These are phyloP conservation scores for Aplodontia rufa DNA, from an alignment of 2,113 vertebrate genomes.

Conservation along the genomic window DNA sequence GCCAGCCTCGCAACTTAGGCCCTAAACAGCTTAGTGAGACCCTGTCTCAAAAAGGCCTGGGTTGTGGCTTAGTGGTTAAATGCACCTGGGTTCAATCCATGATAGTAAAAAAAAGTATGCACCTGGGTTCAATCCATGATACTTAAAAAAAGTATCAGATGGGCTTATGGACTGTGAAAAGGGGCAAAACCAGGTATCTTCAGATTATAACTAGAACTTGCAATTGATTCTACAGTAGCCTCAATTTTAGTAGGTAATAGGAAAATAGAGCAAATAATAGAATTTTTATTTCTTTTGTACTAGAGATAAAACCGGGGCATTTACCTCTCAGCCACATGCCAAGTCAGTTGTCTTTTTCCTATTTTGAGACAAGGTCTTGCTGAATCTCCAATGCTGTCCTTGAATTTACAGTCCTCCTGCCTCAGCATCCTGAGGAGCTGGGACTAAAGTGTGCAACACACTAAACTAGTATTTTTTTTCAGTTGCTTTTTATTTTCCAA, in stretches of 20 bases:
- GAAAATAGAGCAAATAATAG: no score
- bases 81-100: no score
- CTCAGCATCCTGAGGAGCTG: neutral
- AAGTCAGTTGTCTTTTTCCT: neutral
- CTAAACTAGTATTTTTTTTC: no score
- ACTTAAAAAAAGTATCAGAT: neutral
- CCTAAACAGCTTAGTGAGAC: no score
- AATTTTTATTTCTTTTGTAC: no score
- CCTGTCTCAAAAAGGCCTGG: no score
- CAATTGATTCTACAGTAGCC: neutral
- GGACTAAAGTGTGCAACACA: no score
- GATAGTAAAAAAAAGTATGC: neutral
- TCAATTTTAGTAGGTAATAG: neutral
- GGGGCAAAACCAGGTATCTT: neutral
- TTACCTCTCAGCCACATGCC: no score
- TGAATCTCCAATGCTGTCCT: neutral
- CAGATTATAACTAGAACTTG: constrained; percentile 16
- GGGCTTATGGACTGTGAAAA: neutral
- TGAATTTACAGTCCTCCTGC: neutral
- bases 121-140: no score
- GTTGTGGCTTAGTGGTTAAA: no score
- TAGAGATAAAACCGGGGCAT: neutral
- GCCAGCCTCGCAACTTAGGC: no score
- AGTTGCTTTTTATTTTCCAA: no score
- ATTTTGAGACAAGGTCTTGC: neutral